Conservation (phyloP, 2,113 vertebrate genomes). For the Scalopus aquaticus region DNA sequence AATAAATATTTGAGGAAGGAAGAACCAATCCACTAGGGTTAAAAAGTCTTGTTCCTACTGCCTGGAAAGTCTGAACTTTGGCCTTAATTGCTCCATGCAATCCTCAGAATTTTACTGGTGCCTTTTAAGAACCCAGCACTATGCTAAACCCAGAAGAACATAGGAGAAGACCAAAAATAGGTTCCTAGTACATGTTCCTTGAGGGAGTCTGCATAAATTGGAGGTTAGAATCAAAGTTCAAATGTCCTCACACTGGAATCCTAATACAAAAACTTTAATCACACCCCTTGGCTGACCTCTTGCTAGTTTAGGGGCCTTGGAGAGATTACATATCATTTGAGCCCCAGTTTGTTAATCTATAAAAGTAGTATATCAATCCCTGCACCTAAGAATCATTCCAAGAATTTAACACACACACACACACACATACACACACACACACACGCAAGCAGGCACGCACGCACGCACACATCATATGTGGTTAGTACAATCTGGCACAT, state of each 20-base stretch:
- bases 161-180: not conserved
- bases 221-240: not conserved
- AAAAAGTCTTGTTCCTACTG: not conserved
- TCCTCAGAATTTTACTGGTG: not conserved
- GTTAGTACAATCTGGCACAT: not conserved
- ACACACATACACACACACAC: not conserved
- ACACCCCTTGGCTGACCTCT: not conserved
- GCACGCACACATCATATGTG: not conserved
- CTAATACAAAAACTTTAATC: not conserved
- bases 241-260: not conserved
- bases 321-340: not conserved
- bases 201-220: not conserved
- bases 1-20: not conserved
- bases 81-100: not conserved
- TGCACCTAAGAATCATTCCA: not conserved
- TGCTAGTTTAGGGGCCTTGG: not conserved
- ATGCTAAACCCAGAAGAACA: not conserved
- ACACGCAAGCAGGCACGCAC: no score
- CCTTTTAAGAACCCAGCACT: not conserved
- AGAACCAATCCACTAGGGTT: not conserved
- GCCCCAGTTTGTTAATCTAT: not conserved
- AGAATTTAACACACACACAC: constrained; percentile 7
- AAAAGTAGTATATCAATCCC: not conserved
- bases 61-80: not conserved
- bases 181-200: not conserved